Evolutionary conservation across 2,113 vertebrate genomes (phyloP).

Genomic region (Bujurquina vittata): DNA sequence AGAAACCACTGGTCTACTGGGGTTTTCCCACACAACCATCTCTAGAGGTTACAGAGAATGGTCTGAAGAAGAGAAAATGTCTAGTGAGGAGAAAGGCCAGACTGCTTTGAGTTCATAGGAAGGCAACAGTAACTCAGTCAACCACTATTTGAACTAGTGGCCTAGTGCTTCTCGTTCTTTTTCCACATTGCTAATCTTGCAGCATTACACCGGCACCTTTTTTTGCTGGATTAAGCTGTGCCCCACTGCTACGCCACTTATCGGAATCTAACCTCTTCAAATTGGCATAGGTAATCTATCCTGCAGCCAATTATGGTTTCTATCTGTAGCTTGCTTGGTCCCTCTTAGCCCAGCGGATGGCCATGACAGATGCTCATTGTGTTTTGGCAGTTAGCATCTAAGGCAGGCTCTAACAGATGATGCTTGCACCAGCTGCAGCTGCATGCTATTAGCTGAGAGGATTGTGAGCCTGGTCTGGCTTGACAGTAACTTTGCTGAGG

Average conservation of each 20-base stretch:
- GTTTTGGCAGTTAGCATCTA: neutral
- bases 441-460: neutral
- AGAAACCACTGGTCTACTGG: too few species aligned
- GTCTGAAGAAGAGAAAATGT: neutral
- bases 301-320: neutral
- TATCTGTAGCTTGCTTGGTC: neutral
- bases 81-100: neutral
- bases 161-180: neutral
- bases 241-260: neutral
- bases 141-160: neutral
- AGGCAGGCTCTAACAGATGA: neutral
- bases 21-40: too few species aligned
- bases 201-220: neutral
- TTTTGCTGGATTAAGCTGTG: neutral
- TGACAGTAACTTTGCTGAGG: neutral
- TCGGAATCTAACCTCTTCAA: neutral
- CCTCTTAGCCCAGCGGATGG: neutral
- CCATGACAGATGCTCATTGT: neutral
- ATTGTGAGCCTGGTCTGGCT: neutral
- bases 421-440: neutral
- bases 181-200: neutral
- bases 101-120: neutral
- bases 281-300: neutral
- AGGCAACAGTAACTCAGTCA: neutral
- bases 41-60: too few species aligned